These are phyloP conservation scores for Aplidium turbinatum DNA, from an alignment of 23 tunicate species.

Conservation along the genomic window DNA sequence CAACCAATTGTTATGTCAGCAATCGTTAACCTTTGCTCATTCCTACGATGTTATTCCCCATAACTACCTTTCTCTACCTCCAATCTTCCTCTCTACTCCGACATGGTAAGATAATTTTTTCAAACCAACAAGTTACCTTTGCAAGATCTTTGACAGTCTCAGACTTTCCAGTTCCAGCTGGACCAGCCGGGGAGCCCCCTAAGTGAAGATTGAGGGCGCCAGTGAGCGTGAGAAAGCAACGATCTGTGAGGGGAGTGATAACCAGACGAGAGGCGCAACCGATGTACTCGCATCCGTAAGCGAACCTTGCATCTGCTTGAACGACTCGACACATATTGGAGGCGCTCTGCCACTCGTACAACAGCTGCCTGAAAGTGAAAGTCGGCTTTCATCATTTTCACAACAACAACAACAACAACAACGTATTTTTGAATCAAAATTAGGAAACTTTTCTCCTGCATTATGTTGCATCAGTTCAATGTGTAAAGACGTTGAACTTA, in stretches of 20 bases:
- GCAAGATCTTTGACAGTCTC: slow-evolving; percentile 95
- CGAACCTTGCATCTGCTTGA: slow-evolving; percentile 75
- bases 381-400: too few relatives aligned
- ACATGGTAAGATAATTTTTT: too few relatives aligned
- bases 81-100: too few relatives aligned
- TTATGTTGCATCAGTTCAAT: too few relatives aligned
- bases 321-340: slow-evolving; percentile 75
- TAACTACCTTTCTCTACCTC: too few relatives aligned
- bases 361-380: slow-evolving; percentile 71
- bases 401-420: too few relatives aligned
- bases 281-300: slow-evolving; percentile 93
- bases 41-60: too few relatives aligned
- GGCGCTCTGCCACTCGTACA: slow-evolving; percentile 81
- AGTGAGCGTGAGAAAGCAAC: slow-evolving; percentile 92
- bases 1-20: too few relatives aligned
- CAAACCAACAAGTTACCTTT: slow-evolving; percentile 46
- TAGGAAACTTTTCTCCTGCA: too few relatives aligned
- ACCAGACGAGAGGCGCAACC: slow-evolving; percentile 89
- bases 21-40: too few relatives aligned
- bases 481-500: background rate
- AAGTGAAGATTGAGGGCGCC: slow-evolving; percentile 90
- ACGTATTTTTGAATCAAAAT: too few relatives aligned
- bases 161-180: slow-evolving; percentile 98
- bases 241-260: slow-evolving; percentile 95
- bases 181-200: slow-evolving; percentile 98